phyloP scores from a whole-genome alignment of 1,140 invertebrate species.

The Tetramorium parvispinum region DNA sequence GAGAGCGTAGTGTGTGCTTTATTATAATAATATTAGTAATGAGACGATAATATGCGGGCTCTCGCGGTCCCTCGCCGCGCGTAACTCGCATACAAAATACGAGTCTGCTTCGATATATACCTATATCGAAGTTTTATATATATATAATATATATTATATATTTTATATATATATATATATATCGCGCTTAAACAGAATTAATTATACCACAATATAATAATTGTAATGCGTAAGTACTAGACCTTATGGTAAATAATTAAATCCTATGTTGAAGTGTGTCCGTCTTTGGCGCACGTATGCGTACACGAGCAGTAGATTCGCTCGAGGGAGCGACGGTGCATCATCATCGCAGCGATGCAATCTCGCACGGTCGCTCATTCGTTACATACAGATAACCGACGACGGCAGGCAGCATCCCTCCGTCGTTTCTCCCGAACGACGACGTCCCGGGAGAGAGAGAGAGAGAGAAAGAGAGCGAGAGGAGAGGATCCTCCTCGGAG shows the following conservation, averaged over 20 bases:
- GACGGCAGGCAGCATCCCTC: not conserved
- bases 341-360: conserved; percentile 25
- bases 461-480: not conserved
- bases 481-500: not conserved
- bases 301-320: conserved; percentile 27
- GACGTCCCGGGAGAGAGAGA: conserved; percentile 1
- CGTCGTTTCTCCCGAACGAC: not conserved
- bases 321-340: conserved; percentile 4
- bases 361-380: conserved; percentile 1
- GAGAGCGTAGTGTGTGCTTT: conserved; percentile 83
- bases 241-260: conserved; percentile 41
- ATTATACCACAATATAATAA: conserved; percentile 67
- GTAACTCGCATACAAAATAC: conserved; percentile 79
- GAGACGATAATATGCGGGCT: conserved; percentile 72
- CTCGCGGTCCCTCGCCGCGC: conserved; percentile 56
- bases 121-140: not conserved
- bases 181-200: conserved; percentile 76
- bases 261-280: conserved; percentile 28
- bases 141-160: not conserved
- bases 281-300: not conserved
- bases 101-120: conserved; percentile 69
- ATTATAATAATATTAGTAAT: conserved; percentile 82
- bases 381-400: conserved; percentile 11
- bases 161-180: not conserved
- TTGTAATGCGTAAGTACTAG: conserved; percentile 51